phyloP scores from a whole-genome alignment of 1,140 invertebrate genomes.

The Saccostrea cuccullata region DNA sequence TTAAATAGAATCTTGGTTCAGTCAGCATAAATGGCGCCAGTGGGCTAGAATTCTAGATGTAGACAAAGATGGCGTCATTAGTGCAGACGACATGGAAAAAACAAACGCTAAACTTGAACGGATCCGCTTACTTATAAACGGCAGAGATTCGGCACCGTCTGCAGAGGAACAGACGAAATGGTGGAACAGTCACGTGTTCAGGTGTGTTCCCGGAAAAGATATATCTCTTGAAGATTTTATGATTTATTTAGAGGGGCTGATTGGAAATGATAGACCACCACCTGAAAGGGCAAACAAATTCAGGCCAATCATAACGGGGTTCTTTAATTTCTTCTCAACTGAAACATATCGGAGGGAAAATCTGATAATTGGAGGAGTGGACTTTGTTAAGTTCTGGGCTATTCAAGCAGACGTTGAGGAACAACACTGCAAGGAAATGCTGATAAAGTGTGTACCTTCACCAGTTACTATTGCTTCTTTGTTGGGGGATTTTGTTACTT shows the following conservation, averaged over 20 bases:
- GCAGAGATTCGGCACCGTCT: not conserved
- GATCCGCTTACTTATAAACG: not conserved
- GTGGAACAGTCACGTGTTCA: slow-evolving; percentile 26
- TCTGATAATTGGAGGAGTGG: not conserved
- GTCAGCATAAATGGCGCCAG: not conserved
- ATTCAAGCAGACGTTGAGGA: not conserved
- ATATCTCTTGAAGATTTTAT: slow-evolving; percentile 1
- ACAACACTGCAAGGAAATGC: not conserved
- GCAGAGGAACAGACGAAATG: slow-evolving; percentile 15
- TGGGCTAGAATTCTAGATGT: slow-evolving; percentile 22
- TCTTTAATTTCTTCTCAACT: not conserved
- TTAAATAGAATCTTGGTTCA: not conserved
- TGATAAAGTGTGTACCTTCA: not conserved
- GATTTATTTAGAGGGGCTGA: not conserved
- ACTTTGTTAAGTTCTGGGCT: not conserved
- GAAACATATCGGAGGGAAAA: not conserved
- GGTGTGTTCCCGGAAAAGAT: not conserved
- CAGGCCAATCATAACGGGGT: not conserved
- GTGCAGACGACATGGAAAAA: slow-evolving; percentile 27
- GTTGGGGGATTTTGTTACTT: not conserved
- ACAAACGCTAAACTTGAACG: slow-evolving; percentile 21
- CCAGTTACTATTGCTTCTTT: not conserved
- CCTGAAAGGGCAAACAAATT: not conserved
- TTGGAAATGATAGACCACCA: not conserved
- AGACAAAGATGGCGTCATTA: slow-evolving; percentile 40